phyloP scores from a whole-genome alignment of 2,797 vertebrate species.

The Chiloscyllium punctatum region DNA sequence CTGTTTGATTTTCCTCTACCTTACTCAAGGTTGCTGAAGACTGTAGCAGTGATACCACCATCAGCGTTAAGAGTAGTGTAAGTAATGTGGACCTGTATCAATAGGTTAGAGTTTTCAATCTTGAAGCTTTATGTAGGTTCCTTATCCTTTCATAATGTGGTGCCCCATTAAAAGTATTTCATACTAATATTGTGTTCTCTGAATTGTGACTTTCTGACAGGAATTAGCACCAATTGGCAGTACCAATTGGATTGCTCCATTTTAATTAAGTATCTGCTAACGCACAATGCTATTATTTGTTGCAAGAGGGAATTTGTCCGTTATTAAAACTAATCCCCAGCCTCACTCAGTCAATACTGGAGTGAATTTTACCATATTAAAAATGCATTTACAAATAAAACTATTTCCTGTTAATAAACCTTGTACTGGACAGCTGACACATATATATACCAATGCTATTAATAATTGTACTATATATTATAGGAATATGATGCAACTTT shows the following conservation, averaged over 20 bases:
- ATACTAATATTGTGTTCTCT: neutral
- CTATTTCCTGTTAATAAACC: neutral
- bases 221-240: neutral
- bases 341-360: neutral
- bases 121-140: neutral
- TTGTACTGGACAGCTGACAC: neutral
- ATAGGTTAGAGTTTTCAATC: neutral
- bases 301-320: slow-evolving; percentile 3
- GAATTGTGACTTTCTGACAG: neutral
- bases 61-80: neutral
- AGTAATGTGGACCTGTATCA: neutral
- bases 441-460: neutral
- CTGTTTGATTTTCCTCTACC: neutral
- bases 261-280: slow-evolving; percentile 21
- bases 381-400: slow-evolving; percentile 12
- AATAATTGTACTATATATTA: neutral
- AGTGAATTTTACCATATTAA: neutral
- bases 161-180: neutral
- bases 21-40: neutral
- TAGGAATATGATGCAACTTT: slow-evolving; percentile 17
- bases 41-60: neutral
- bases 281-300: neutral
- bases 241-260: neutral
- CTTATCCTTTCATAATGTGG: neutral
- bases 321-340: neutral